phyloP scores from a whole-genome alignment of 2,113 vertebrate genomes.

The Cettia cetti region DNA sequence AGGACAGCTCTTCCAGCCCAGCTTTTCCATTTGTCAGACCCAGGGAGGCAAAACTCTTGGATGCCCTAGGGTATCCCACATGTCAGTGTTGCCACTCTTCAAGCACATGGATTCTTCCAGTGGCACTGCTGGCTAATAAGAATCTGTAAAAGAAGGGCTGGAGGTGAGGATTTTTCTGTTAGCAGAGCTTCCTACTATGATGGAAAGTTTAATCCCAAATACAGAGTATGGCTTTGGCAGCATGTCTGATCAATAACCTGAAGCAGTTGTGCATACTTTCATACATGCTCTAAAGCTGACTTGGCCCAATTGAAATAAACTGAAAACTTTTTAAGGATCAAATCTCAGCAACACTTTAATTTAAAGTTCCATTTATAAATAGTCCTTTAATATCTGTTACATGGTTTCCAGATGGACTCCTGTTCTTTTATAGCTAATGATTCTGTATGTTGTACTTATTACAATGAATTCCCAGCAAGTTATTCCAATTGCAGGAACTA shows the following conservation, averaged over 20 bases:
- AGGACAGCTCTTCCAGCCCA: neutral
- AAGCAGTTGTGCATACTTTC: neutral
- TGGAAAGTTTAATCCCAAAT: neutral
- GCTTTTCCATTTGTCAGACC: neutral
- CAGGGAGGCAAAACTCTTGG: neutral
- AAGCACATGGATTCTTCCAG: neutral
- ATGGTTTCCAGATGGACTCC: slow-evolving; percentile 68
- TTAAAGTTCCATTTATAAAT: slow-evolving; percentile 50
- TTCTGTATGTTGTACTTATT: slow-evolving; percentile 20
- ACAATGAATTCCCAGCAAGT: slow-evolving; percentile 24
- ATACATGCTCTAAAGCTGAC: neutral
- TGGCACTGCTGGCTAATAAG: neutral
- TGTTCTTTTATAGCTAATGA: slow-evolving; percentile 53
- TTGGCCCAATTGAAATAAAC: slow-evolving; percentile 35
- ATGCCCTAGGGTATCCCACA: neutral
- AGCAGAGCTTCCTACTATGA: neutral
- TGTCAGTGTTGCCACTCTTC: neutral
- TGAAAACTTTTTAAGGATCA: neutral
- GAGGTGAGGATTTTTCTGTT: neutral
- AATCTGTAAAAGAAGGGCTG: neutral
- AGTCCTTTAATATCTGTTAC: slow-evolving; percentile 56
- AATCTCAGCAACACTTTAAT: slow-evolving; percentile 51
- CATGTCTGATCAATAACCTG: neutral
- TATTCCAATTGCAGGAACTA: slow-evolving; percentile 31
- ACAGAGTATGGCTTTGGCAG: neutral